Evolutionary conservation across 2,888 invertebrate species (phyloP).

Genomic region (Leptinotarsa juncta): DNA sequence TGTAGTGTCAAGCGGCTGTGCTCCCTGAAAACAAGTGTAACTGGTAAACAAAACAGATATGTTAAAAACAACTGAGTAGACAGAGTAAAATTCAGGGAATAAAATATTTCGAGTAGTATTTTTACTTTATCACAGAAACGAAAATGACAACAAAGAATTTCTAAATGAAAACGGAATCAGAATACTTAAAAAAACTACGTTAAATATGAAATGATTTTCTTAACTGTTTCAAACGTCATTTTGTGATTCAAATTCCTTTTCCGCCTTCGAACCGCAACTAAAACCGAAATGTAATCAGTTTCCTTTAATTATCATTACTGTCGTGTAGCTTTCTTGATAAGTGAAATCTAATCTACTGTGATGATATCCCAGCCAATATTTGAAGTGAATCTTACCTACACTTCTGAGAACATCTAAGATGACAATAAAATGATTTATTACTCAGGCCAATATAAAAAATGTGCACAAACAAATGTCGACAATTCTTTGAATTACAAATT

Average conservation of each 20-base stretch:
- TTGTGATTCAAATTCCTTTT: not conserved
- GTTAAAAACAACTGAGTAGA: not conserved
- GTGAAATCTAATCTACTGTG: not conserved
- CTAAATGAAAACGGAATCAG: no score
- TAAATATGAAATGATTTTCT: not conserved
- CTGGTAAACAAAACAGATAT: not conserved
- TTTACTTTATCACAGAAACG: no score
- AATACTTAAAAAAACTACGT: not conserved
- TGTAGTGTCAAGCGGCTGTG: constrained; percentile 68
- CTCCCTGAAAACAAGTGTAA: constrained; percentile 61
- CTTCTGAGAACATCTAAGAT: constrained; percentile 4
- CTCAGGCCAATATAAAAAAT: not conserved
- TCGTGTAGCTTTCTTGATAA: not conserved
- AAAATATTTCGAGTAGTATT: no score
- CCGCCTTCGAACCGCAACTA: not conserved
- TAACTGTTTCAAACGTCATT: not conserved
- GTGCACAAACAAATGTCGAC: not conserved
- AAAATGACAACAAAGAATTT: no score
- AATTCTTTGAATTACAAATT: not conserved
- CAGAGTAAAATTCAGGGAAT: no score
- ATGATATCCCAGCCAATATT: not conserved
- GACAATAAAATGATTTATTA: not conserved
- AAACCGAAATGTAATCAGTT: constrained; percentile 10
- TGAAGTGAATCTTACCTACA: not conserved
- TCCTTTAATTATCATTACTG: not conserved